A percentile compares a stretch with the other conserved stretches of the same genome.
phyloP scores from a whole-genome alignment of 2,797 vertebrate species.

The Molossus alvarezi region DNA sequence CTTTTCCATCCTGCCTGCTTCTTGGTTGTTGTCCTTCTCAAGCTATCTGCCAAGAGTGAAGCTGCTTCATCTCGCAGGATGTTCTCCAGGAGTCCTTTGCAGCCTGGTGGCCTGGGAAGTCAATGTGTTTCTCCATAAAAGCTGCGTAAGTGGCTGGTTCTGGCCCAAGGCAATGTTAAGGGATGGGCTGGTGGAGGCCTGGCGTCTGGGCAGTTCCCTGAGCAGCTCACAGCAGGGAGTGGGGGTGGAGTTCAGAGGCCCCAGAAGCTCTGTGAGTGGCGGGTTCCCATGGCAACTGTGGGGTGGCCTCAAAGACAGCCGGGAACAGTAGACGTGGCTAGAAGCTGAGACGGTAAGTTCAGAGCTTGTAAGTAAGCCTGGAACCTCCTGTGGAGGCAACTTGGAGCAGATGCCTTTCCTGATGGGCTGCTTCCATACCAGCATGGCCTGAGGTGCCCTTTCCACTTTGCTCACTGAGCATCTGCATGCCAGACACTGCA shows the following conservation, averaged over 20 bases:
- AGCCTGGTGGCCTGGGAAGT: not conserved
- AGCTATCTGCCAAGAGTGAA: not conserved
- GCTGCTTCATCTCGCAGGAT: not conserved
- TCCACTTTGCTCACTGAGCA: not conserved
- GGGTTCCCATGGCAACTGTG: slow-evolving; percentile 70
- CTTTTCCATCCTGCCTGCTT: not conserved
- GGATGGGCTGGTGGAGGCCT: not conserved
- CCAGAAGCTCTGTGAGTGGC: not conserved
- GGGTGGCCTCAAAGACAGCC: not conserved
- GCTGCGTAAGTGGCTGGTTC: not conserved
- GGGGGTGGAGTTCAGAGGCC: not conserved
- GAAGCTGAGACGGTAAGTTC: not conserved
- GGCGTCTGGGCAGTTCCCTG: slow-evolving; percentile 42
- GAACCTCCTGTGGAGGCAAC: not conserved
- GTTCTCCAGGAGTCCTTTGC: not conserved
- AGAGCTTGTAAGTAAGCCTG: not conserved
- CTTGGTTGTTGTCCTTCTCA: not conserved
- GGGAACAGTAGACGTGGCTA: not conserved
- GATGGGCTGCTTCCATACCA: not conserved
- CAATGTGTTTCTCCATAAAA: not conserved
- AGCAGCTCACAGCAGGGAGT: not conserved
- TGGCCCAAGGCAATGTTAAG: not conserved
- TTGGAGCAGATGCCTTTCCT: not conserved
- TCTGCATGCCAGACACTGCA: not conserved
- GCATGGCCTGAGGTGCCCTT: not conserved